phyloP scores from a whole-genome alignment of 2,113 vertebrate genomes.

The Pseudorhombus dupliciocellatus region DNA sequence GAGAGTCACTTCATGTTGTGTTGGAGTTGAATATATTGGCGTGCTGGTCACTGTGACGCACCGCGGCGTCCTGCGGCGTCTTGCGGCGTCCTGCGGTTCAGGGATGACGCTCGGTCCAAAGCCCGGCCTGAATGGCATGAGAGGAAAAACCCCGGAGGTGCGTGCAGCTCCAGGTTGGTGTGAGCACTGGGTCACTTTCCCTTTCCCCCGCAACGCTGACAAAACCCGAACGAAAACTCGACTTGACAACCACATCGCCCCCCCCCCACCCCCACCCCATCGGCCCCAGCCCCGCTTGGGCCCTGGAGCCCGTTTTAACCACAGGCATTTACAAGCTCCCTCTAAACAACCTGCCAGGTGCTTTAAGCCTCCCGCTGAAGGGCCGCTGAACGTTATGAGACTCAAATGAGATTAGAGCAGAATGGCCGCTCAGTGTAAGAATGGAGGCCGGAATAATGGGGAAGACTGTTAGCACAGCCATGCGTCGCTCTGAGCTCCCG shows the following conservation, averaged over 20 bases:
- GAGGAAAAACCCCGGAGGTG: background rate
- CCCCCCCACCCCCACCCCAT: constrained; percentile 73
- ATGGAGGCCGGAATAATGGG: background rate
- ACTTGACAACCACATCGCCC: constrained; percentile 92
- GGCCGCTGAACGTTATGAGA: constrained; percentile 77
- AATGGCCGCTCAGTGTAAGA: background rate
- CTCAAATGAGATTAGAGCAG: constrained; percentile 62
- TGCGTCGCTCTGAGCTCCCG: constrained; percentile 22
- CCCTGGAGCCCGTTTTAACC: constrained; percentile 78
- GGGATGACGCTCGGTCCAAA: background rate
- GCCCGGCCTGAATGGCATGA: background rate
- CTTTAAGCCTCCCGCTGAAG: constrained; percentile 80
- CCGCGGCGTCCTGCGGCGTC: background rate
- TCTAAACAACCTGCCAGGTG: constrained; percentile 90
- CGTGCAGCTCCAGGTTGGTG: constrained; percentile 37
- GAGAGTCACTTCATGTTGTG: too few species aligned
- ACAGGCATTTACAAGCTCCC: constrained; percentile 86
- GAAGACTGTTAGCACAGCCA: background rate
- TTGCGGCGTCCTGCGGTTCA: constrained; percentile 4
- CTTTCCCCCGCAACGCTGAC: constrained; percentile 22
- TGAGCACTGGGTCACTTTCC: constrained; percentile 33
- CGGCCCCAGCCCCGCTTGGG: constrained; percentile 59
- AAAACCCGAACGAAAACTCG: constrained; percentile 81
- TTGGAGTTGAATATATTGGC: background rate
- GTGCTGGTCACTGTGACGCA: background rate